Evolutionary conservation across 2,797 vertebrate genomes (phyloP).

Genomic region (Hydrolagus colliei): DNA sequence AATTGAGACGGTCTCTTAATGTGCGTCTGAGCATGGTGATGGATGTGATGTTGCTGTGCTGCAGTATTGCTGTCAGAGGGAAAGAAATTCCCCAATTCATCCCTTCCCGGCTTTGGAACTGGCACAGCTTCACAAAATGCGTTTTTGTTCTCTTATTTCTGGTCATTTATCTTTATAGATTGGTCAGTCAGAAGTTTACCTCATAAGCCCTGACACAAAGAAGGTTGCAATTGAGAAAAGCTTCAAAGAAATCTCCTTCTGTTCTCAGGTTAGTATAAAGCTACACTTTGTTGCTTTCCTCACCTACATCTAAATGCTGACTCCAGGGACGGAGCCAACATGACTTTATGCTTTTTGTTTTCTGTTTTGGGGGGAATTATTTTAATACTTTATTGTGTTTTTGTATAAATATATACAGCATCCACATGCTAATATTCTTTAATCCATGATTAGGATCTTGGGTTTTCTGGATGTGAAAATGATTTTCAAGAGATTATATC

Average conservation of each 20-base stretch:
- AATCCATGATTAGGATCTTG: too few species aligned
- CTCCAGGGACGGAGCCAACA: background rate
- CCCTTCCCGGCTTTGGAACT: too few species aligned
- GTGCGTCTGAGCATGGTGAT: too few species aligned
- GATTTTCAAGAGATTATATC: too few species aligned
- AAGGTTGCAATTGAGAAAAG: conserved; percentile 91
- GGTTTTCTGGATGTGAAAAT: too few species aligned
- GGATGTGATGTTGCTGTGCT: background rate
- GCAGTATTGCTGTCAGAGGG: background rate
- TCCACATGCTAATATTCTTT: too few species aligned
- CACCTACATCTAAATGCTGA: background rate
- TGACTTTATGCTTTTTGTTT: background rate
- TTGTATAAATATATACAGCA: too few species aligned
- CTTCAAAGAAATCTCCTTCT: conserved; percentile 97
- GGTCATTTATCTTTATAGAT: conserved; percentile 65
- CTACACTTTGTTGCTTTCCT: background rate
- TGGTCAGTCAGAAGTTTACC: conserved; percentile 86
- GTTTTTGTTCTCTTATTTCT: background rate
- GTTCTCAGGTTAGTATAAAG: conserved; percentile 78
- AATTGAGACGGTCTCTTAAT: too few species aligned
- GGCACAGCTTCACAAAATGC: background rate
- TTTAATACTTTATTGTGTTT: background rate
- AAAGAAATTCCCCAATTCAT: background rate
- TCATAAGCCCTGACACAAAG: conserved; percentile 96
- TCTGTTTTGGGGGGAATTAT: background rate